Conservation (phyloP, 2,113 vertebrate genomes). For the Seriola aureovittata region DNA sequence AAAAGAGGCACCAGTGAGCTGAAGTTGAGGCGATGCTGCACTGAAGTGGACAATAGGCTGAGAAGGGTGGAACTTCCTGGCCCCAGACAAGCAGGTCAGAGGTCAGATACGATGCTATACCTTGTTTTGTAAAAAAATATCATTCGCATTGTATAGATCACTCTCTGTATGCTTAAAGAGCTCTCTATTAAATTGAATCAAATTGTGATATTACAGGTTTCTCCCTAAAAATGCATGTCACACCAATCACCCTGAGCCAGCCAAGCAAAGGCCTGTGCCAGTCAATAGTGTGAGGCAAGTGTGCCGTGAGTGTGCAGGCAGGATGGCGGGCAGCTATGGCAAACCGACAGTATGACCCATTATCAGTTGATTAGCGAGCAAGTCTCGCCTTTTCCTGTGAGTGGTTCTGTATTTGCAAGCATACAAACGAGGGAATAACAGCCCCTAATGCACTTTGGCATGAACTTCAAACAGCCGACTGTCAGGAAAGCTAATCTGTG, state of each 20-base stretch:
- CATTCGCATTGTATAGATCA: background rate
- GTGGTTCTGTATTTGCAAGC: constrained; percentile 74
- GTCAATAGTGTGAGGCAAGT: constrained; percentile 79
- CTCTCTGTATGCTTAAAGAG: background rate
- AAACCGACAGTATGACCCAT: constrained; percentile 75
- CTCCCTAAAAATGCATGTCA: background rate
- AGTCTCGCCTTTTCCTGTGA: constrained; percentile 88
- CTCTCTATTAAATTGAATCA: background rate
- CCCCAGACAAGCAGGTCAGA: constrained; percentile 79
- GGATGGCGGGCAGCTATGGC: constrained; percentile 71
- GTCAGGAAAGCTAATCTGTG: constrained; percentile 86
- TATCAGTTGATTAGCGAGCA: constrained; percentile 87
- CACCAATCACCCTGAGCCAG: background rate
- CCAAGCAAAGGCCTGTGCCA: constrained; percentile 42
- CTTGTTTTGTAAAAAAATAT: constrained; percentile 35
- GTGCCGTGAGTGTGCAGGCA: constrained; percentile 82
- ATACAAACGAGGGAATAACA: constrained; percentile 79
- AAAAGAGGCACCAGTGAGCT: constrained; percentile 35
- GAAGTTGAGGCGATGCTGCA: constrained; percentile 65
- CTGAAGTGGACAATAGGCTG: constrained; percentile 79
- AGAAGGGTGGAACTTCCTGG: constrained; percentile 86
- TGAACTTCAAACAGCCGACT: constrained; percentile 82
- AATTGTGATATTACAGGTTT: background rate
- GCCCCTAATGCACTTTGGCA: constrained; percentile 87
- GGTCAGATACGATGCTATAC: constrained; percentile 72